phyloP scores from a whole-genome alignment of 2,888 invertebrate species.

The Clunio marinus region DNA sequence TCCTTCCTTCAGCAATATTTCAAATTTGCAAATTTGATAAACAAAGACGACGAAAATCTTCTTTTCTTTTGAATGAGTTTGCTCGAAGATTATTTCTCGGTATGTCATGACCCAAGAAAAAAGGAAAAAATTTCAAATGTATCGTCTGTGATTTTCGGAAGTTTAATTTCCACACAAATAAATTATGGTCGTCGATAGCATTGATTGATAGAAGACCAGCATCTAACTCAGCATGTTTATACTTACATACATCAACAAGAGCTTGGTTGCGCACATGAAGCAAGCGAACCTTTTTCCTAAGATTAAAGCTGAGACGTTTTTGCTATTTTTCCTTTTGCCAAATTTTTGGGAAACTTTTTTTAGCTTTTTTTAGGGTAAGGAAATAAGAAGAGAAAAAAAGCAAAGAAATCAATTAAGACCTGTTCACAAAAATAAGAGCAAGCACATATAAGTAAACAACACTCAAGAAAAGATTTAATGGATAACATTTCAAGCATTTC shows the following conservation, averaged over 20 bases:
- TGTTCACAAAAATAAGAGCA: too few species aligned
- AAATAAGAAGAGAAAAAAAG: neutral
- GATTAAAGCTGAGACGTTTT: neutral
- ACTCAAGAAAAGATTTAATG: neutral
- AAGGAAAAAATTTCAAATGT: too few species aligned
- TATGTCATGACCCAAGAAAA: too few species aligned
- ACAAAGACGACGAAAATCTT: too few species aligned
- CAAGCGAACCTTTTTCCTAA: conserved; percentile 13
- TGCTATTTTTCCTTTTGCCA: neutral
- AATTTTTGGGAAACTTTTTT: conserved; percentile 7
- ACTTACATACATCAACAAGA: conserved; percentile 7
- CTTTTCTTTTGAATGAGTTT: too few species aligned
- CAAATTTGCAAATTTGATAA: conserved; percentile 21
- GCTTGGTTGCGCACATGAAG: too few species aligned
- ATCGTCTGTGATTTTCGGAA: conserved; percentile 5
- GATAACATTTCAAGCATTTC: neutral
- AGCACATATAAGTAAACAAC: too few species aligned
- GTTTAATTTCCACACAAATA: conserved; percentile 6
- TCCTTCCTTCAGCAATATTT: conserved; percentile 9
- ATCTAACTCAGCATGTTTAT: neutral
- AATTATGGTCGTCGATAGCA: neutral
- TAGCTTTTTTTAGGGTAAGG: neutral
- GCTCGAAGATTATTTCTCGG: too few species aligned
- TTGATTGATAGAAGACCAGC: neutral
- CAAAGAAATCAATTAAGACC: too few species aligned